Conservation (phyloP, 2,888 invertebrate genomes). For the Brenthis hecate region DNA sequence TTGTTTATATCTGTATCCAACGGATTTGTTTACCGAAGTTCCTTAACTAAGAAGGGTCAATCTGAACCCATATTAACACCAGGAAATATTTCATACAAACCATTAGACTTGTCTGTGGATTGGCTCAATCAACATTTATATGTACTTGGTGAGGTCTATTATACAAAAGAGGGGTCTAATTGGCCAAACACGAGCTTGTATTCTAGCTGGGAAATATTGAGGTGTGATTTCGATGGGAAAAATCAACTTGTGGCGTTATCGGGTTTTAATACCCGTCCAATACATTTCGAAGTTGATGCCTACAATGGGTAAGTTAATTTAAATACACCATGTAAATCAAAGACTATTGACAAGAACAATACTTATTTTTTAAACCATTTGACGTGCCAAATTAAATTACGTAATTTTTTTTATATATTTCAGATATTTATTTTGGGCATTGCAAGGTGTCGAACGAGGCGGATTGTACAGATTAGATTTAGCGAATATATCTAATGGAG, state of each 20-base stretch:
- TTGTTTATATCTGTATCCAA: slow-evolving; percentile 90
- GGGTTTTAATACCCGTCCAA: slow-evolving; percentile 86
- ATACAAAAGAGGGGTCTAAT: slow-evolving; percentile 59
- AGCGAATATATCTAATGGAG: slow-evolving; percentile 88
- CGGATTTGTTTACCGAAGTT: slow-evolving; percentile 84
- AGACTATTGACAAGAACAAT: background rate
- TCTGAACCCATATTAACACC: slow-evolving; percentile 81
- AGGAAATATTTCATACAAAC: slow-evolving; percentile 83
- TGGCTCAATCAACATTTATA: slow-evolving; percentile 94
- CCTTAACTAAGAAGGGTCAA: slow-evolving; percentile 69
- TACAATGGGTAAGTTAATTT: slow-evolving; percentile 88
- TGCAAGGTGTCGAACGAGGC: slow-evolving; percentile 79
- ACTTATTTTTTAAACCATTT: too few species aligned
- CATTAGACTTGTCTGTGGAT: slow-evolving; percentile 90
- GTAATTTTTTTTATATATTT: slow-evolving; percentile 32
- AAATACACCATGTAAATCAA: background rate
- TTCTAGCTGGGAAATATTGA: slow-evolving; percentile 87
- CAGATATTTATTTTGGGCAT: slow-evolving; percentile 91
- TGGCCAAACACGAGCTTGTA: slow-evolving; percentile 54
- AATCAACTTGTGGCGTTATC: slow-evolving; percentile 87
- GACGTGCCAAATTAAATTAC: background rate
- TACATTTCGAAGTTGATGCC: slow-evolving; percentile 94
- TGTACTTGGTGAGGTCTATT: slow-evolving; percentile 88
- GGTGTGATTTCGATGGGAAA: slow-evolving; percentile 89
- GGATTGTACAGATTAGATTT: slow-evolving; percentile 90